Evolutionary conservation across 2,888 invertebrate species (phyloP).

Genomic region (Drosophila formosana): DNA sequence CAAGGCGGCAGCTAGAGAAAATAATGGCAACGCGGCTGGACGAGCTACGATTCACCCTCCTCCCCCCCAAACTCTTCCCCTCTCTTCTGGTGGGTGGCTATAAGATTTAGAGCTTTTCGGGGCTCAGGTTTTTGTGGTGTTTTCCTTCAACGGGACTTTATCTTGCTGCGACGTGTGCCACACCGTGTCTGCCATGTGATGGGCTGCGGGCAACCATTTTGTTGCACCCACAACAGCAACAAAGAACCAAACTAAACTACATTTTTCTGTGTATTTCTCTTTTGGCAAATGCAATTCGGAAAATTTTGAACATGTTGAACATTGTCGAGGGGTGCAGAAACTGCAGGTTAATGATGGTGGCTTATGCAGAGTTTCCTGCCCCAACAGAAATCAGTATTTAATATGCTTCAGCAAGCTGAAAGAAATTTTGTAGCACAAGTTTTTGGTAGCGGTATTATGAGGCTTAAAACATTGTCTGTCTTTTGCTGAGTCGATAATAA

Average conservation of each 20-base stretch:
- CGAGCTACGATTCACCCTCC: constrained; percentile 45
- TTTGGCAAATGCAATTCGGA: background rate
- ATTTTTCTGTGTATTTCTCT: background rate
- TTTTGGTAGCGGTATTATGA: background rate
- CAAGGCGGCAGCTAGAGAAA: constrained; percentile 79
- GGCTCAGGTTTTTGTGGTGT: constrained; percentile 61
- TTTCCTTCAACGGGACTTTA: constrained; percentile 60
- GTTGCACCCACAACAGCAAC: constrained; percentile 13
- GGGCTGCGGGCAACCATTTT: constrained; percentile 31
- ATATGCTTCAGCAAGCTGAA: background rate
- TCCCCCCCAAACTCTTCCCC: background rate
- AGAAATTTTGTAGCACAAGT: background rate
- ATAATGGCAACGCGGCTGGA: constrained; percentile 83
- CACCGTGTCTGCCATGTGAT: constrained; percentile 28
- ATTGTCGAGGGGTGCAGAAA: background rate
- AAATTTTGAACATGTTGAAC: constrained; percentile 1
- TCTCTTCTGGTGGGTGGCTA: constrained; percentile 28
- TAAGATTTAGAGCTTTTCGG: constrained; percentile 69
- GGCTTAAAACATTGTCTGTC: background rate
- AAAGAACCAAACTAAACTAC: constrained; percentile 5
- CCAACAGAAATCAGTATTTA: background rate
- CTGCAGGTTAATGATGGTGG: background rate
- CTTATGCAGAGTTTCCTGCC: background rate
- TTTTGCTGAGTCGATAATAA: background rate
- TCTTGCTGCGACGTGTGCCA: constrained; percentile 55